Conservation (phyloP, 2,113 vertebrate genomes). For the Furnarius figulus region DNA sequence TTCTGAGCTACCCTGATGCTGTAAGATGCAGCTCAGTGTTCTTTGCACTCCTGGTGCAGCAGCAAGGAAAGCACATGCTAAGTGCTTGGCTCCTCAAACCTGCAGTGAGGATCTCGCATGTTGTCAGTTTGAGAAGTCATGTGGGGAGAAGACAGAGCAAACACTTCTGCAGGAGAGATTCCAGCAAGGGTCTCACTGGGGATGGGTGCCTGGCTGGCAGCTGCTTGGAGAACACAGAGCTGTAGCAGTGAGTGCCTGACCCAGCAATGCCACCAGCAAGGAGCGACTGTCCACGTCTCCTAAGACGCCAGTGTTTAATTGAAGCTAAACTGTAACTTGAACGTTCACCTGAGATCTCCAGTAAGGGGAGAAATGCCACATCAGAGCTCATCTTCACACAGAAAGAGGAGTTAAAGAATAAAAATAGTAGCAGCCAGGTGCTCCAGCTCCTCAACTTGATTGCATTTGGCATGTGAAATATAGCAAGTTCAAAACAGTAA, state of each 20-base stretch:
- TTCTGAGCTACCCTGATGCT: neutral
- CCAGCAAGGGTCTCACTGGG: neutral
- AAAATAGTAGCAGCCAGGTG: slow-evolving; percentile 47
- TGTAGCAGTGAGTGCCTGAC: rapidly evolving
- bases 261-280: neutral
- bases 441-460: slow-evolving; percentile 17
- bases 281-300: rapidly evolving
- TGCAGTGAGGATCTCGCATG: neutral
- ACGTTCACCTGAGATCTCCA: neutral
- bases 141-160: neutral
- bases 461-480: slow-evolving; percentile 50
- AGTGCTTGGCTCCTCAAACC: neutral
- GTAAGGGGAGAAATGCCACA: neutral
- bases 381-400: neutral
- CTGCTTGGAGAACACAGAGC: neutral
- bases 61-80: neutral
- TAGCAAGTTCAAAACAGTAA: slow-evolving; percentile 46
- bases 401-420: neutral
- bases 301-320: neutral
- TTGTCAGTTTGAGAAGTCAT: neutral
- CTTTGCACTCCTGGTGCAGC: neutral
- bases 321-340: neutral
- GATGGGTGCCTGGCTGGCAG: neutral
- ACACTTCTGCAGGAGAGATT: neutral
- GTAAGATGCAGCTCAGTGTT: neutral